Evolutionary conservation across 64 coral and sea anemone genomes (phyloP), one percentile per base, ranked within the genome.

Genomic region (Montipora capricornis): DNA sequence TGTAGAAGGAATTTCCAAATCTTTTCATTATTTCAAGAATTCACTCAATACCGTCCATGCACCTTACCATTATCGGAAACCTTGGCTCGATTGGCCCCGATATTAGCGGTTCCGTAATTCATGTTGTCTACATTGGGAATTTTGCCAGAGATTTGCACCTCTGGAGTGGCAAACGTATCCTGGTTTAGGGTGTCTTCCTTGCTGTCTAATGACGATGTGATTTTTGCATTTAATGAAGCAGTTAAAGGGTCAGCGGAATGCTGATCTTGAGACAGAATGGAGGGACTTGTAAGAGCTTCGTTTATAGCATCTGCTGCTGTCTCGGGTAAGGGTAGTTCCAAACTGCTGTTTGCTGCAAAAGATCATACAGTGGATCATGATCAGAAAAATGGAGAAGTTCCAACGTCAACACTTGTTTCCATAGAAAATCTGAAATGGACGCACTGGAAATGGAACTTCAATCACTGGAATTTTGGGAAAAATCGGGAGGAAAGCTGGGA

Each of bases 91-190:
- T 5, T 51, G 8, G 62, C 82, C 11, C 19, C 82, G 20, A 46
- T 44, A 48, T 45, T 64, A 16, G 45, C 64, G 16, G 50, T 49
- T 22, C 62, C 82, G 17, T 22, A 20, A 44, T 71, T 66, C 3
- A 12, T 8, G 45, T 71, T 86, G 11, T 71, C 82, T 9, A 16
- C 62, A 70, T 5, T 71, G 64, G 82, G 82, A 19, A 86, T 86
- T 86, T 86, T 86, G 0, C 82, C 82, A 16, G 82, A 86, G 4
- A 86, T 86, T 50, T 86, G 82, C 45, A 50, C 66, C 46, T 86
- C 82, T 49, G 82, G 64, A 86, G 15, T 50, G 7, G 10, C 19
- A 22, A 86, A 86, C 9, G 2, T 86, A 0, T 86, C 82, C 5
- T 70, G 29, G 44, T 7, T 86, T 49, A 46, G 66, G 1, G 37